Conservation (phyloP, 2,113 vertebrate genomes). For the Toxostoma redivivum region DNA sequence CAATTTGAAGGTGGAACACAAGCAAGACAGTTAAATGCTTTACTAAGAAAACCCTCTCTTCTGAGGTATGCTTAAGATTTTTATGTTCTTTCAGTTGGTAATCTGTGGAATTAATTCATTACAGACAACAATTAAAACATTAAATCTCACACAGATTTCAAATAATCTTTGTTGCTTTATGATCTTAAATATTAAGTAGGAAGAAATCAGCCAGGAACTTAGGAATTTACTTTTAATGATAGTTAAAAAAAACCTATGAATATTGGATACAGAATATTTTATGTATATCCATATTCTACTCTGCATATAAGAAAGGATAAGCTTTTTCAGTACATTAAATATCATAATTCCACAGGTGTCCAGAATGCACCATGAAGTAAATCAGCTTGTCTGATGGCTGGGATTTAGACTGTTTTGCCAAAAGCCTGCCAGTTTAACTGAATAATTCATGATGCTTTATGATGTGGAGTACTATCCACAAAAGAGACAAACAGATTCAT, state of each 20-base stretch:
- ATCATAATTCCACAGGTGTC: background rate
- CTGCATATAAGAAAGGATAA: background rate
- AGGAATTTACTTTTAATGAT: background rate
- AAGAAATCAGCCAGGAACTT: background rate
- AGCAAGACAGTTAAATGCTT: background rate
- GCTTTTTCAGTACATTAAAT: background rate
- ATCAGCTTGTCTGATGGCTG: conserved; percentile 11
- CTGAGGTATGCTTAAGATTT: background rate
- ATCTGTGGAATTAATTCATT: background rate
- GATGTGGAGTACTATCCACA: background rate
- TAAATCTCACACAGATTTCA: background rate
- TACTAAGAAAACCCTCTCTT: background rate
- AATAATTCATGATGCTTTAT: conserved; percentile 46
- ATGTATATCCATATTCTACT: background rate
- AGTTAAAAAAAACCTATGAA: background rate
- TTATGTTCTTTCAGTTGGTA: background rate
- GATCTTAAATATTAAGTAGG: background rate
- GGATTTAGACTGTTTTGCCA: background rate
- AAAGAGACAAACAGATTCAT: background rate
- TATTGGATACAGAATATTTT: background rate
- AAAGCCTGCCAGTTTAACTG: conserved; percentile 11
- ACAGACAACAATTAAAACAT: background rate
- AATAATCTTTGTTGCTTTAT: background rate
- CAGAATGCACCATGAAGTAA: background rate
- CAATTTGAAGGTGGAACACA: background rate